These are phyloP conservation scores for Eremophila alpestris DNA, from an alignment of 2,797 vertebrate genomes.

Conservation along the genomic window DNA sequence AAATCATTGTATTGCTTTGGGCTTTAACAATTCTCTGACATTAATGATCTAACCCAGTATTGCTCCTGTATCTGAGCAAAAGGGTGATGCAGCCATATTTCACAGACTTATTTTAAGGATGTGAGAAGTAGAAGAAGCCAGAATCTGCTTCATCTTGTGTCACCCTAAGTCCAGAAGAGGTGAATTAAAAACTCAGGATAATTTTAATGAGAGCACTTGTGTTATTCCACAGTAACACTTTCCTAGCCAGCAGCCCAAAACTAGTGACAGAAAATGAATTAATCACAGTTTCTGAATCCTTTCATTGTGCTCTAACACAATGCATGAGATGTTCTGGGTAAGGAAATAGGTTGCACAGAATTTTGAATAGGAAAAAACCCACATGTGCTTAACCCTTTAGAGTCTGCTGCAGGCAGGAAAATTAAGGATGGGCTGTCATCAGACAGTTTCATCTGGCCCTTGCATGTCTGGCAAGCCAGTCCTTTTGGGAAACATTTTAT, in stretches of 20 bases:
- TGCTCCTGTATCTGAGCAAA: neutral
- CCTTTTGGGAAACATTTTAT: neutral
- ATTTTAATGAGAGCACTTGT: neutral
- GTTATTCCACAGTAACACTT: slow-evolving; percentile 6
- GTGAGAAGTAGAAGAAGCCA: neutral
- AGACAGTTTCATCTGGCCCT: neutral
- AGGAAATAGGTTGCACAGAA: neutral
- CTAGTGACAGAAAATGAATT: neutral
- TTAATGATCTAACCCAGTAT: neutral
- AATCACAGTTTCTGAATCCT: slow-evolving; percentile 33
- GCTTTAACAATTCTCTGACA: neutral
- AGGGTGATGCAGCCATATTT: neutral
- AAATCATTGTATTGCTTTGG: slow-evolving; percentile 6
- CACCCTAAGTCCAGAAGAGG: neutral
- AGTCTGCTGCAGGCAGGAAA: neutral
- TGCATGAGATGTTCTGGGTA: neutral
- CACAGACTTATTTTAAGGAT: neutral
- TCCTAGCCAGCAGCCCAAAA: slow-evolving; percentile 11
- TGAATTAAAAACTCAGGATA: neutral
- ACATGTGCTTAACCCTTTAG: neutral
- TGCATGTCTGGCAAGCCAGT: neutral
- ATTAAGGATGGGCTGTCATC: neutral
- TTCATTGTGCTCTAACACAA: slow-evolving; percentile 26
- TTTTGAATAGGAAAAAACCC: neutral
- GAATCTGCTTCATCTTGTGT: neutral